Conservation (phyloP, 2,113 vertebrate species). For the Pseudorectes ferrugineus region DNA sequence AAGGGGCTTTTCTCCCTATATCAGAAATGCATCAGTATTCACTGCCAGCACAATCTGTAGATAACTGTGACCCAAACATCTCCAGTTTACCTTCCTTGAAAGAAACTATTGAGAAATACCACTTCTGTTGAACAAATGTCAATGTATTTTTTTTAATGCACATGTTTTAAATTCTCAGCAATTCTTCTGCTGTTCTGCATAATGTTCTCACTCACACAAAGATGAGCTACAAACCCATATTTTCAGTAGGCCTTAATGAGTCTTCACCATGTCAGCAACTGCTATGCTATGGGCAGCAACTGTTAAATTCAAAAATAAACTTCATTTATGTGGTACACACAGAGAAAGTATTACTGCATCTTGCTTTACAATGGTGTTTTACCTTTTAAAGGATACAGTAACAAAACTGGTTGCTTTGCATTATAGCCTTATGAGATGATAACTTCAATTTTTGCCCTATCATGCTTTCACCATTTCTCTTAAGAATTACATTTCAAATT, state of each 20-base stretch:
- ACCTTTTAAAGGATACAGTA: not conserved
- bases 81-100: not conserved
- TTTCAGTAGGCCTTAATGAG: not conserved
- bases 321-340: not conserved
- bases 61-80: not conserved
- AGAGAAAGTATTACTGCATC: not conserved
- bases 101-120: not conserved
- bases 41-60: not conserved
- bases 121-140: not conserved
- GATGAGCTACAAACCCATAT: not conserved
- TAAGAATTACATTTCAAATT: not conserved
- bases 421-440: not conserved
- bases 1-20: not conserved
- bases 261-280: not conserved
- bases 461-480: not conserved
- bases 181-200: not conserved
- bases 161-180: not conserved
- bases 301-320: not conserved
- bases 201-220: not conserved
- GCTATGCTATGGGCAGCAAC: not conserved
- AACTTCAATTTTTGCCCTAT: not conserved
- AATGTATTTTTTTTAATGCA: not conserved
- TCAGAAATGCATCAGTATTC: not conserved
- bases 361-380: not conserved
- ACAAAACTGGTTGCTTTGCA: not conserved